Evolutionary conservation across 2,888 invertebrate genomes (phyloP), one percentile per base, ranked within the genome.

Genomic region (Drosophila algonquin): DNA sequence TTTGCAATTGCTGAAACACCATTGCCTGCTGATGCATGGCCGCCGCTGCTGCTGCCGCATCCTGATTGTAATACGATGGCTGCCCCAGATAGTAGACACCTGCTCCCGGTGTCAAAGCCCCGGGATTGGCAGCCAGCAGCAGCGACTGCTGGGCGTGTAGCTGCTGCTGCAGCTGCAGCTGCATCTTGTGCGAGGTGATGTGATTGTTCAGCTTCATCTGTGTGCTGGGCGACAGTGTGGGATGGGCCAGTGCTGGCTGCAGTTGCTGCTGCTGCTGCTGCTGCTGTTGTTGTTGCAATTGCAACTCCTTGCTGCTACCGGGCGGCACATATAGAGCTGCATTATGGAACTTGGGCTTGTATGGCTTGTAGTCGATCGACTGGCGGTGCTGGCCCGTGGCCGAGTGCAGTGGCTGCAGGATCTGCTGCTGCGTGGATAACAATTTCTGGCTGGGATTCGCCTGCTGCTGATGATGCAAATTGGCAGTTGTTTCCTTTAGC

Each of bases 311-410:
- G 18, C 60, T 24, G 61, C 67, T 35, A 50, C 56, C 75, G 57
- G 89, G 75, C 8, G 90, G 80, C 30, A 79, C 88, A 73, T 94
- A 94, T 76, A 94, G 91, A 30, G 94, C 93, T 76, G 94, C 95
- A 90, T 95, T 95, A 79, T 94, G 94, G 90, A 96, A 96, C 92
- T 96, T 96, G 64, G 96, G 96, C 91, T 96, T 96, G 88, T 96
- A 96, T 93, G 90, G 94, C 90, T 93, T 94, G 92, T 89, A 93
- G 90, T 91, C 91, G n/a, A 90, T 81, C 35, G 89, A 84, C 91
- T 93, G 93, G 75, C 89, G 83, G 74, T 86, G 84, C 51, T 80
- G 79, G 46, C 79, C 77, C 4, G 86, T 78, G 18, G 77, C 78
- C 64, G 76, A 77, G 57, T 77, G 80, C 58, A 72, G 50, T 30